phyloP scores from a whole-genome alignment of 1,140 invertebrate genomes.

The Helicoverpa armigera region DNA sequence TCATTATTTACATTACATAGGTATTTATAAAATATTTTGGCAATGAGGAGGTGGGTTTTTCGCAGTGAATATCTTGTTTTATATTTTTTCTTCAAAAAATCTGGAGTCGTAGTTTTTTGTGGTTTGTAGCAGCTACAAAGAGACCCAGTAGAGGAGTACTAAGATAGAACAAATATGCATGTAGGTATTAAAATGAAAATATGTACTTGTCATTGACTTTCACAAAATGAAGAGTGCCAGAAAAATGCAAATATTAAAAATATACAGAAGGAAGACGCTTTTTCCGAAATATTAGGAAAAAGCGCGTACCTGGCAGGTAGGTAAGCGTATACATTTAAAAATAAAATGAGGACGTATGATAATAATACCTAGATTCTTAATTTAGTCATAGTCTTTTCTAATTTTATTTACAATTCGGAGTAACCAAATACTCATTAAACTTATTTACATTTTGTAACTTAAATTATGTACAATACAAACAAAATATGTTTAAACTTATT shows the following conservation, averaged over 20 bases:
- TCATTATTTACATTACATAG: conserved; percentile 48
- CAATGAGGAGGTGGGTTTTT: conserved; percentile 58
- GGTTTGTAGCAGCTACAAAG: not conserved
- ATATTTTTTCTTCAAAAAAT: not conserved
- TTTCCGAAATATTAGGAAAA: not conserved
- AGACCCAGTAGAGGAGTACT: no score
- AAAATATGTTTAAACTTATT: not conserved
- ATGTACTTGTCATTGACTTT: no score
- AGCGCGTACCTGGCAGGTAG: not conserved
- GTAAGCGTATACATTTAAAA: not conserved
- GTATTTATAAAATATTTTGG: conserved; percentile 54
- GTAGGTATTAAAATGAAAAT: no score
- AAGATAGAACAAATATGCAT: no score
- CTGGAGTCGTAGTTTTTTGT: not conserved
- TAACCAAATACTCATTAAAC: not conserved
- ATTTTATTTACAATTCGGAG: conserved; percentile 22
- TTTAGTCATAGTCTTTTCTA: not conserved
- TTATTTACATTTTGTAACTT: conserved; percentile 19
- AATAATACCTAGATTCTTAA: not conserved
- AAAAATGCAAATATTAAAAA: no score
- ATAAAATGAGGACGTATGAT: not conserved
- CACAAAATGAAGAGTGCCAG: no score
- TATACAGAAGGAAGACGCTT: not conserved
- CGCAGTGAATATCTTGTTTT: conserved; percentile 21
- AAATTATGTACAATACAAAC: conserved; percentile 13